Evolutionary conservation across 2,797 vertebrate genomes (phyloP).

Genomic region (Neosilurus mollespiculum): DNA sequence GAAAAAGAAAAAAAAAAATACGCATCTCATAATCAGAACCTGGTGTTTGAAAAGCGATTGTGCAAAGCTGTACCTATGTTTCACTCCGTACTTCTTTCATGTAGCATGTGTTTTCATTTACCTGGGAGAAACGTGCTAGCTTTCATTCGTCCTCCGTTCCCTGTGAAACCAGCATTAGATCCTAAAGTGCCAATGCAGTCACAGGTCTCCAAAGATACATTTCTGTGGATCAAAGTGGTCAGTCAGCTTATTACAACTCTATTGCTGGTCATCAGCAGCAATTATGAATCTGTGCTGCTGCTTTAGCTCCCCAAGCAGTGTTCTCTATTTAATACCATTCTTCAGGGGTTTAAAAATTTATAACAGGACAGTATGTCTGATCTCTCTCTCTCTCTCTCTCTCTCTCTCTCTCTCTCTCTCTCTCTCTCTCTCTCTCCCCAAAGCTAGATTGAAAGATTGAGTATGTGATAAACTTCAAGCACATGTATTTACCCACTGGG

Average conservation of each 20-base stretch:
- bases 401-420: constrained; percentile 18
- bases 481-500: constrained; percentile 68
- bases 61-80: constrained; percentile 12
- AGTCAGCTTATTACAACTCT: not conserved
- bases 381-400: constrained; percentile 47
- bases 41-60: not conserved
- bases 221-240: constrained; percentile 22
- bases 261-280: not conserved
- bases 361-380: not conserved
- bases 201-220: constrained; percentile 2
- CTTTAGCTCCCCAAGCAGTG: too few relatives aligned
- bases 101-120: constrained; percentile 78
- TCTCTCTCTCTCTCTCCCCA: constrained; percentile 48
- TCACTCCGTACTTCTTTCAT: constrained; percentile 31
- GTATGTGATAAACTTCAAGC: constrained; percentile 77
- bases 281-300: constrained; percentile 10
- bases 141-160: constrained; percentile 63
- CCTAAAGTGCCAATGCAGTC: not conserved
- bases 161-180: constrained; percentile 56
- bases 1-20: not conserved
- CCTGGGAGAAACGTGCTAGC: constrained; percentile 67
- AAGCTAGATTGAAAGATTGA: constrained; percentile 72
- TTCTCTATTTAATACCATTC: not conserved
- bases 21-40: not conserved
- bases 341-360: constrained; percentile 25